Base-by-base conservation (phyloP, 2,888 invertebrate species). In the Tinea semifulvella region DNA sequence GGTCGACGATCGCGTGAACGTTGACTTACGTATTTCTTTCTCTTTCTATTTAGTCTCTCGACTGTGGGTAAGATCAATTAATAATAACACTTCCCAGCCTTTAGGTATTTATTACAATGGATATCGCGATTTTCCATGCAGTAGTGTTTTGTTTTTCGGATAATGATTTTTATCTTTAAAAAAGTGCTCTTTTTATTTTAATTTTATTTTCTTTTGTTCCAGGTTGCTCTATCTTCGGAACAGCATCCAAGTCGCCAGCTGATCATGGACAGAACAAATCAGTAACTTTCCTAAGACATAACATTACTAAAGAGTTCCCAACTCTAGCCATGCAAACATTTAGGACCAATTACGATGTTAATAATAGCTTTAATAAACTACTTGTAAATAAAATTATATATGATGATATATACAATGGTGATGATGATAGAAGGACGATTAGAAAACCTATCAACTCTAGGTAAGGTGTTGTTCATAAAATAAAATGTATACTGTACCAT, bases 221-320 rank as follows among this genome's bases (percentile, higher is more conserved):
- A 77, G 77, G 65, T 57, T 70, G 59, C 59, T 64, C 67, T 47
- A 64, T 59, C 50, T 51, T 58, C 56, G 62, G 67, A 53, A 61
- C 58, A 47, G 53, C 62, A 38, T 60, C 60, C 49, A 61, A 61
- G 48, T 56, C 50, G 51, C 48, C 53, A 68, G 68, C 66, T 69
- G 72, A 68, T 73, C 55, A 69, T 65, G 65, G 42, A 11, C 8
- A 17, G 8, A 25, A 22, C 10, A 16, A 22, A 19, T 14, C 40
- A 13, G 20, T n/a, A 14, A 10, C 22, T 10, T 18, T 18, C 36
- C 2, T 36, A 36, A 18, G 16, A 36, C 17, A 36, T 6, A n/a
- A 28, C 11, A 28, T 4, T n/a, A 3, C 5, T 14, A 11, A 8
- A 6, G 14, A 35, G 35, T 35, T 14, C 16, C 8, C 8, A 22